Conservation (phyloP, 2,888 invertebrate genomes). For the Gortyna flavago region DNA sequence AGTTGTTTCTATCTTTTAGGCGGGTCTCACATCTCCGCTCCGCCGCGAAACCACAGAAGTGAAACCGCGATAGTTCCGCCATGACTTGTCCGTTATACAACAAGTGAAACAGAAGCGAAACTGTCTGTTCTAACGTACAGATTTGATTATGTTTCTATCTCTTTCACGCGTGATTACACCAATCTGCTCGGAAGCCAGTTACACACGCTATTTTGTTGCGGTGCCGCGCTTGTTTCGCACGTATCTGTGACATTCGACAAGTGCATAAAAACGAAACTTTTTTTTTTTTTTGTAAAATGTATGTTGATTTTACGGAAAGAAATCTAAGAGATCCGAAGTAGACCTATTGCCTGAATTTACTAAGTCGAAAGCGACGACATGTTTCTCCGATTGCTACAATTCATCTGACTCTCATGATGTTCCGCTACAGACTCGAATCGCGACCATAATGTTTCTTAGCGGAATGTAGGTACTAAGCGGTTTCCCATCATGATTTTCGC, state of each 20-base stretch:
- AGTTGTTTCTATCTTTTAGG: neutral
- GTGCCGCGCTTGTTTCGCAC: neutral
- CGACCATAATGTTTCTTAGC: too few relatives aligned
- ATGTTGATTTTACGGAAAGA: neutral
- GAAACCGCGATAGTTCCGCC: neutral
- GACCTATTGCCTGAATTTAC: neutral
- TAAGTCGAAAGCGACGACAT: neutral
- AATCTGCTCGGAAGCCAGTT: neutral
- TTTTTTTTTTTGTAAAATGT: too few relatives aligned
- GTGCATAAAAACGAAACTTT: neutral
- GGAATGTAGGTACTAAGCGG: too few relatives aligned
- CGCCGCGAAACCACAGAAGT: neutral
- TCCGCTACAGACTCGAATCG: neutral
- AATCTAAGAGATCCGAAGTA: neutral
- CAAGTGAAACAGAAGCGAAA: neutral
- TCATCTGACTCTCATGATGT: neutral
- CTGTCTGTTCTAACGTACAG: neutral
- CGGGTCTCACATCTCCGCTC: neutral
- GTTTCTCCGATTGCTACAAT: neutral
- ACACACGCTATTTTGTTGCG: too few relatives aligned
- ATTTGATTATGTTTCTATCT: neutral
- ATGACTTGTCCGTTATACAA: neutral
- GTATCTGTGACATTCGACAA: neutral
- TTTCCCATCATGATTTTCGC: neutral
- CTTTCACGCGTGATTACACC: neutral